Evolutionary conservation across 2,888 invertebrate species (phyloP).

Genomic region (Campoplex capitator): DNA sequence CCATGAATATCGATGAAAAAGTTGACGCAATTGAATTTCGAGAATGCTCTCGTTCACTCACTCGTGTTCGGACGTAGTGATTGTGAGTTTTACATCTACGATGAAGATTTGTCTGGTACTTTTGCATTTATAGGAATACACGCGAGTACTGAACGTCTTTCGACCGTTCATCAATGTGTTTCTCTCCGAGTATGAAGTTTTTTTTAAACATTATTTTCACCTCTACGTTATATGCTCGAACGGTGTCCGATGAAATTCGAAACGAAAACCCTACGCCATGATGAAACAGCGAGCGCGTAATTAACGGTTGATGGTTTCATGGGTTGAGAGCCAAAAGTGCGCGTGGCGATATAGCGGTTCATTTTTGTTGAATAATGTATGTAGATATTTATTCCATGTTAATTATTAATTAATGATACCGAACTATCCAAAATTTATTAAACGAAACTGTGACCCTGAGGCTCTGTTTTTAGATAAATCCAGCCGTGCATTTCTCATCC

Average conservation of each 20-base stretch:
- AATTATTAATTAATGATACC: no score
- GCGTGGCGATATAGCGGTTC: not conserved
- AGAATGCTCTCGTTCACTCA: not conserved
- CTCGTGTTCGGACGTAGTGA: not conserved
- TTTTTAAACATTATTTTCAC: not conserved
- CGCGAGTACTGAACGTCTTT: not conserved
- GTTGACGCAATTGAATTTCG: constrained; percentile 23
- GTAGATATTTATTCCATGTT: no score
- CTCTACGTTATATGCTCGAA: not conserved
- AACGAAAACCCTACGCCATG: not conserved
- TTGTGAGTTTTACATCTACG: not conserved
- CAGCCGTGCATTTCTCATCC: not conserved
- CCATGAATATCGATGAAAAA: constrained; percentile 40
- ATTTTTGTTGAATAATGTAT: constrained; percentile 5
- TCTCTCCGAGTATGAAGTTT: no score
- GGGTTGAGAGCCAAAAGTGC: not conserved
- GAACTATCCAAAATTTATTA: not conserved
- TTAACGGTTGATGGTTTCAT: not conserved
- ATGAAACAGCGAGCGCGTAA: not conserved
- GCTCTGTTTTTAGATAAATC: not conserved
- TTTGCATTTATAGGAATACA: not conserved
- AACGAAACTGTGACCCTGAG: not conserved
- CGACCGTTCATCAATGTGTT: not conserved
- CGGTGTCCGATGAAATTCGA: not conserved
- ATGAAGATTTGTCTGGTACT: not conserved